Percentiles rank a stretch among this genome's conserved stretches.
Conservation (phyloP, 1,140 invertebrate species). For the Berghia stephanieae region DNA sequence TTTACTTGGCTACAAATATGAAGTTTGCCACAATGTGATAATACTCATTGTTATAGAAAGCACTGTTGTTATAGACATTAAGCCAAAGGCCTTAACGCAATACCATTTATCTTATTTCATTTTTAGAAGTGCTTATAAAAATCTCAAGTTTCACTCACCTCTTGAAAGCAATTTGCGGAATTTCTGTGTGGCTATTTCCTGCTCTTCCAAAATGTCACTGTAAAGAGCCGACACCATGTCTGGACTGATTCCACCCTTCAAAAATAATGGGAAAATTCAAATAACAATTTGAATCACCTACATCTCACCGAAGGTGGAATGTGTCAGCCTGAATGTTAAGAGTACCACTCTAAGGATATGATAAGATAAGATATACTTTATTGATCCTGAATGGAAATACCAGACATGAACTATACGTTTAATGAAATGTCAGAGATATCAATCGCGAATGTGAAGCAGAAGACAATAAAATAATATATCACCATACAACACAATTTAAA, state of each 20-base stretch:
- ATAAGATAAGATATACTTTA: no score
- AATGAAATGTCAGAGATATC: background rate
- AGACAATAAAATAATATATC: background rate
- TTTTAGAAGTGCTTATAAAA: no score
- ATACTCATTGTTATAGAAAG: background rate
- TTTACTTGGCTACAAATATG: background rate
- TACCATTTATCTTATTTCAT: background rate
- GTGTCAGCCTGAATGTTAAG: background rate
- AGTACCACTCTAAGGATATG: background rate
- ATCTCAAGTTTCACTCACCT: no score
- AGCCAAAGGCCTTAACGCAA: background rate
- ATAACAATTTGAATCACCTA: background rate
- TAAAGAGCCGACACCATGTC: slow-evolving; percentile 87
- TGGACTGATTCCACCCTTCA: slow-evolving; percentile 69
- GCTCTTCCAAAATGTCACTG: slow-evolving; percentile 81
- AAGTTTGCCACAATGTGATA: background rate
- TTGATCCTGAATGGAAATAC: no score
- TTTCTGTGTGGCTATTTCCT: slow-evolving; percentile 90
- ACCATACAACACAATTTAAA: background rate
- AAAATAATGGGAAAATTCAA: background rate
- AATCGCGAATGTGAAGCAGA: background rate
- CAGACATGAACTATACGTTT: background rate
- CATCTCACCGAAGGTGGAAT: background rate
- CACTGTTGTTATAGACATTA: background rate
- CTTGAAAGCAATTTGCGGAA: slow-evolving; percentile 93